Evolutionary conservation across 2,113 vertebrate species (phyloP), one percentile per base, ranked within the genome.

Genomic region (Diadophis punctatus): DNA sequence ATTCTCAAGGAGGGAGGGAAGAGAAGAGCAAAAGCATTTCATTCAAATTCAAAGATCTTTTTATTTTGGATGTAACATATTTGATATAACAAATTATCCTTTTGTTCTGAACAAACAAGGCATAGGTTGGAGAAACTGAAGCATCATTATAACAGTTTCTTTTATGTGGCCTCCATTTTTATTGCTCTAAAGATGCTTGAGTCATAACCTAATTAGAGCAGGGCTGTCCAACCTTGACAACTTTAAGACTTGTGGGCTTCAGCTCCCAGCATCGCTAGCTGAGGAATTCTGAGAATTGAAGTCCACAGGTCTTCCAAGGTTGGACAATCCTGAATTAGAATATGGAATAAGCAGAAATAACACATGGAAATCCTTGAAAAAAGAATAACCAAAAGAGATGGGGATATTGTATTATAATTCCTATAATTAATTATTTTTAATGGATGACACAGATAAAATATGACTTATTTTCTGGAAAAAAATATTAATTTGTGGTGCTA

Each of bases 151-250:
- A 91, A 89, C 43, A 93, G 58, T 95, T 94, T 90, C 1, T 74
- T 89, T 95, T 25, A 94, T 89, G 23, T 91, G 4, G 11, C 1
- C 1, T 52, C 52, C 88, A 0, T 89, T 94, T 92, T 53, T 0
- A 0, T 53, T 0, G 0, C 93, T 95, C 49, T 93, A 89, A 55
- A 93, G 7, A 46, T 46, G 46, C 46, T 5, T 46, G 46, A 95
- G 93, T 63, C 27, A 30, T n/a, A 12, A 93, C 23, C 14, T 94
- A 95, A 92, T 55, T 95, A 85, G 51, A 86, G 9, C 11, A 63
- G 60, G 60, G 60, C 3, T n/a, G 27, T 63, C 60, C 11, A 63
- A 63, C 60, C 27, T 63, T 60, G 58, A 30, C 27, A 60, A 60
- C 58, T 60, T 63, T 63, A n/a, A 30, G 27, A 63, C 27, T 63